Base-by-base conservation (phyloP, 1,140 invertebrate species). In the Drosophila kurseongensis region DNA sequence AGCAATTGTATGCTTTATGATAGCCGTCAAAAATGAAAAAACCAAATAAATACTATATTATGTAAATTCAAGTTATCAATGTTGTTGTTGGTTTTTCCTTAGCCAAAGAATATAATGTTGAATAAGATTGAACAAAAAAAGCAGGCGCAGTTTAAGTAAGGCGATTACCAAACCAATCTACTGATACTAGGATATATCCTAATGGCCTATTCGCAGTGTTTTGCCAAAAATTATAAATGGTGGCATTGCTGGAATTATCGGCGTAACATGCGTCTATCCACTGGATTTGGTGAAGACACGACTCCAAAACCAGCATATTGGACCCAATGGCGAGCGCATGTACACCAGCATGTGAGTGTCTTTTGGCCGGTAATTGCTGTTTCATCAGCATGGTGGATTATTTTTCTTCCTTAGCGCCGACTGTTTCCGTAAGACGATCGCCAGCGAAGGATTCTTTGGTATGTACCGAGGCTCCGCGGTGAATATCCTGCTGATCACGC, bases 391-490 rank as follows among this genome's bases (percentile, higher is more conserved):
- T 16, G 27, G 10, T 51, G 10, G 18, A 6, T 18, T n/a, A 16
- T 9, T 18, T 1, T 14, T 5, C 67, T 9, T 27, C 13, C 12
- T 0, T 7, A 99, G 98, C 96, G 93, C 98, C 61, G 98, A 99
- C 91, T 99, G 98, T 92, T 98, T 98, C 85, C 95, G 95, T 50
- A 98, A 99, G 93, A 99, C 98, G 1, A 98, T 98, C 82, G 93
- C 93, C 61, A 95, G 96, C 40, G 98, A 99, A 93, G 98, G 98
- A 1, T 98, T 98, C 92, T 97, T 98, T 92, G 98, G 98, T 78
- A 99, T 99, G 98, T 99, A 99, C 92, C 95, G 97, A 92, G 98
- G 98, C 2, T 98, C 97, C 0, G 98, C 95, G 16, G 98, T 99
- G 0, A 99, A 99, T 93, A 98, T 99, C 85, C 92, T 99, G 16